Conservation (phyloP, 2,797 vertebrate species). For the Cyprinodon diabolis region DNA sequence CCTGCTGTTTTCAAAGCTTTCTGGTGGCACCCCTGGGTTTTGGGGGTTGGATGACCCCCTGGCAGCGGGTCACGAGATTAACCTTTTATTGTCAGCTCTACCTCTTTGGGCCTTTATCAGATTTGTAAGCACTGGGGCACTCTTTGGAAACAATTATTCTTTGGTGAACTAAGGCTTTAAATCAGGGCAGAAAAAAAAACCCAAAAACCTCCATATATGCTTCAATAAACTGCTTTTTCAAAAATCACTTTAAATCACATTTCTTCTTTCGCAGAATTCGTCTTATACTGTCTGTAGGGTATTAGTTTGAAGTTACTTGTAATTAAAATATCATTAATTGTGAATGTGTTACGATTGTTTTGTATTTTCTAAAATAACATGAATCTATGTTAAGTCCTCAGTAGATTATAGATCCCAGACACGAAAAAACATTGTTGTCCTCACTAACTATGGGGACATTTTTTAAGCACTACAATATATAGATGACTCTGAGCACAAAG, state of each 20-base stretch:
- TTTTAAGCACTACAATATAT: slow-evolving; percentile 15
- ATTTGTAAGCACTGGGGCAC: slow-evolving; percentile 3
- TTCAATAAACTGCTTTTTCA: too few relatives aligned
- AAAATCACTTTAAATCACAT: too few relatives aligned
- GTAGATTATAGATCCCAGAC: neutral
- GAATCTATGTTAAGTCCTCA: neutral
- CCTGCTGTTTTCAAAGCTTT: neutral
- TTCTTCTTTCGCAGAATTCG: too few relatives aligned
- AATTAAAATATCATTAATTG: neutral
- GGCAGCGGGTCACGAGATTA: slow-evolving; percentile 3
- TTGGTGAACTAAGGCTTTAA: neutral
- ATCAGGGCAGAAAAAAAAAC: neutral
- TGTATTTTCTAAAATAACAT: neutral
- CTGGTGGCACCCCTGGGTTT: neutral
- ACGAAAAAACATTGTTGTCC: slow-evolving; percentile 9
- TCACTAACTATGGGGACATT: neutral
- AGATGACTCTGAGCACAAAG: slow-evolving; percentile 10
- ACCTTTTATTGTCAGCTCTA: slow-evolving; percentile 6
- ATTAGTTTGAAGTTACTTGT: neutral
- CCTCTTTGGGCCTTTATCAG: slow-evolving; percentile 1
- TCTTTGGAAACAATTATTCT: neutral
- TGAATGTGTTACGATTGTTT: neutral
- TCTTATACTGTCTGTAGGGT: neutral
- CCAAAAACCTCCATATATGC: neutral
- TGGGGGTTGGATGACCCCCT: neutral